Evolutionary conservation across 2,797 vertebrate species (phyloP).

Genomic region (Lagorchestes hirsutus): DNA sequence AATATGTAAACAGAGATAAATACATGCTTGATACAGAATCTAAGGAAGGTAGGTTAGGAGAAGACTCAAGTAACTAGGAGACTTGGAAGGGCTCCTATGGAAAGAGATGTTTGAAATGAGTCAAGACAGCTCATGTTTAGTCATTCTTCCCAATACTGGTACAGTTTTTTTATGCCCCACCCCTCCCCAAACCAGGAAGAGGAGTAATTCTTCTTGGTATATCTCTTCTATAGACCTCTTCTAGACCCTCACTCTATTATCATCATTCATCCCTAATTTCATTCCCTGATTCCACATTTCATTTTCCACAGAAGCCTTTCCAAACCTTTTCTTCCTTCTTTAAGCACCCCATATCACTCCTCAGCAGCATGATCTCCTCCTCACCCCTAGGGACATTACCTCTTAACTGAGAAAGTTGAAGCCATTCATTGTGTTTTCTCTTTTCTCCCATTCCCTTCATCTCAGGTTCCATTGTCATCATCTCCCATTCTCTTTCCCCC

Average conservation of each 20-base stretch:
- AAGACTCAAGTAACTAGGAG: background rate
- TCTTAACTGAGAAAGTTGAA: background rate
- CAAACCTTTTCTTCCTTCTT: background rate
- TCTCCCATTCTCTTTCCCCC: background rate
- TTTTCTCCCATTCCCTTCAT: background rate
- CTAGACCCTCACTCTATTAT: background rate
- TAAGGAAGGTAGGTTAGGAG: background rate
- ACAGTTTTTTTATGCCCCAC: background rate
- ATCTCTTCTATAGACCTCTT: background rate
- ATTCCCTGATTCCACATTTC: background rate
- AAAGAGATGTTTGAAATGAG: background rate
- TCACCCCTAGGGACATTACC: background rate
- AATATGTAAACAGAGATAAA: background rate
- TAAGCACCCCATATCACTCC: background rate
- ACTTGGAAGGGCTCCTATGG: background rate
- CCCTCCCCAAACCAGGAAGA: background rate
- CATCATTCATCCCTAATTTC: background rate
- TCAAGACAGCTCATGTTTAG: background rate
- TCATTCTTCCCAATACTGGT: background rate
- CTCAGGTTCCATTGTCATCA: background rate
- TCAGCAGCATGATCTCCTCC: background rate
- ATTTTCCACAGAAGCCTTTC: background rate
- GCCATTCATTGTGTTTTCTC: background rate
- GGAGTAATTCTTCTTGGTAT: background rate
- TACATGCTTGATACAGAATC: background rate